phyloP scores from a whole-genome alignment of 2,888 invertebrate species.

The Plusia festucae region DNA sequence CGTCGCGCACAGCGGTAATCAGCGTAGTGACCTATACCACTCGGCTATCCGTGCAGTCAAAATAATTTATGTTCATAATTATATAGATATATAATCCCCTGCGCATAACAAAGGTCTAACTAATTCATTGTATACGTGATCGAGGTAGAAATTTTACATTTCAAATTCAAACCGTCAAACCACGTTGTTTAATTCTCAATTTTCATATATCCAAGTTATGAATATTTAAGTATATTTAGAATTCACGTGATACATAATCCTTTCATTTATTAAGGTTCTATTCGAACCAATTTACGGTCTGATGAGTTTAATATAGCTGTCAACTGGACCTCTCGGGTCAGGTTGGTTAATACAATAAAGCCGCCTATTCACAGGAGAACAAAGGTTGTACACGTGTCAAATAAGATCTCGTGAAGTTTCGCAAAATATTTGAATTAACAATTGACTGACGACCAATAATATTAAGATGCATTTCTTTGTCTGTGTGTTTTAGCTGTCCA shows the following conservation, averaged over 20 bases:
- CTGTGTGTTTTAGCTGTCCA: too few relatives aligned
- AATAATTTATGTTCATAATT: conserved; percentile 13
- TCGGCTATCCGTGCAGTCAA: too few relatives aligned
- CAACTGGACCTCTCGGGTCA: conserved; percentile 35
- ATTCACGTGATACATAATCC: conserved; percentile 37
- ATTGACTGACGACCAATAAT: not conserved
- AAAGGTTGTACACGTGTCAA: not conserved
- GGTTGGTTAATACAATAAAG: not conserved
- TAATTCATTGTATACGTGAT: conserved; percentile 34
- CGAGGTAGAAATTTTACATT: conserved; percentile 26
- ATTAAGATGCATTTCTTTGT: too few relatives aligned
- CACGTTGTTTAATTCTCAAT: conserved; percentile 31
- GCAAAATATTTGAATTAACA: not conserved
- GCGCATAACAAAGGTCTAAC: not conserved
- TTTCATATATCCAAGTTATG: conserved; percentile 45
- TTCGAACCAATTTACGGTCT: conserved; percentile 54
- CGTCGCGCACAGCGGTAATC: too few relatives aligned
- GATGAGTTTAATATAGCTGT: conserved; percentile 40
- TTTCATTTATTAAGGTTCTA: conserved; percentile 31
- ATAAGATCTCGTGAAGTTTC: not conserved
- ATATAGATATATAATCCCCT: conserved; percentile 14
- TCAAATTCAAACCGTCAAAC: conserved; percentile 26
- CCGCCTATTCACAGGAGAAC: not conserved
- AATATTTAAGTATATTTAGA: conserved; percentile 43
- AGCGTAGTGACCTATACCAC: too few relatives aligned